Evolutionary conservation across 2,113 vertebrate genomes (phyloP).

Genomic region (Eidolon helvum): DNA sequence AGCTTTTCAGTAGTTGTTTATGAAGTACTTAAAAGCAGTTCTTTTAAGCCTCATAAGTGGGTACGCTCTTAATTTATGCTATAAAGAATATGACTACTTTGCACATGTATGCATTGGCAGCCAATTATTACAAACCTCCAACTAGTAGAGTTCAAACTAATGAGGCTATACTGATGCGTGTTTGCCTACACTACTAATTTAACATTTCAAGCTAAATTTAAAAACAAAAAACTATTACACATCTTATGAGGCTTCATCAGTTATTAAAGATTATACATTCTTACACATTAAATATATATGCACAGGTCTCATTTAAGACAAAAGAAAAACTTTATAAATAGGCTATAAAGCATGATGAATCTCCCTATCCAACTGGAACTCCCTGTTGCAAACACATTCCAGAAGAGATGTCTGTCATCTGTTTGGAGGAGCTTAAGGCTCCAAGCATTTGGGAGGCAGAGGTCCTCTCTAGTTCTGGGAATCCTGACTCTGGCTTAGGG

Average conservation of each 20-base stretch:
- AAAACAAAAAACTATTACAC: slow-evolving; percentile 33
- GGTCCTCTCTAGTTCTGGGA: background rate
- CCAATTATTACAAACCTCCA: background rate
- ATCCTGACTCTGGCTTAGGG: background rate
- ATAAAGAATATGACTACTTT: slow-evolving; percentile 28
- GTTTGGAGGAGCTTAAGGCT: background rate
- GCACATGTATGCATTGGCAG: background rate
- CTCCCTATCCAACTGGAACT: slow-evolving; percentile 1
- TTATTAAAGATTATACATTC: background rate
- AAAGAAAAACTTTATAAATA: slow-evolving; percentile 37
- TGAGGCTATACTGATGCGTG: background rate
- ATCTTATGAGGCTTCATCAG: background rate
- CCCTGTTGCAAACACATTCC: background rate
- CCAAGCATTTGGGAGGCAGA: background rate
- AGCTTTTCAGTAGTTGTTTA: background rate
- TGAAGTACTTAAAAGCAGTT: slow-evolving; percentile 31
- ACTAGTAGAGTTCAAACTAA: background rate
- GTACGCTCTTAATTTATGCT: background rate
- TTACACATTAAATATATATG: background rate
- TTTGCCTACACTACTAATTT: background rate
- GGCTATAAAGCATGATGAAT: background rate
- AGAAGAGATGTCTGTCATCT: background rate
- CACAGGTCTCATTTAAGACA: background rate
- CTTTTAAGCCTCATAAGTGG: background rate
- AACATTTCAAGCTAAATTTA: slow-evolving; percentile 34